Evolutionary conservation across 2,797 vertebrate genomes (phyloP).

Genomic region (Gouania willdenowi): DNA sequence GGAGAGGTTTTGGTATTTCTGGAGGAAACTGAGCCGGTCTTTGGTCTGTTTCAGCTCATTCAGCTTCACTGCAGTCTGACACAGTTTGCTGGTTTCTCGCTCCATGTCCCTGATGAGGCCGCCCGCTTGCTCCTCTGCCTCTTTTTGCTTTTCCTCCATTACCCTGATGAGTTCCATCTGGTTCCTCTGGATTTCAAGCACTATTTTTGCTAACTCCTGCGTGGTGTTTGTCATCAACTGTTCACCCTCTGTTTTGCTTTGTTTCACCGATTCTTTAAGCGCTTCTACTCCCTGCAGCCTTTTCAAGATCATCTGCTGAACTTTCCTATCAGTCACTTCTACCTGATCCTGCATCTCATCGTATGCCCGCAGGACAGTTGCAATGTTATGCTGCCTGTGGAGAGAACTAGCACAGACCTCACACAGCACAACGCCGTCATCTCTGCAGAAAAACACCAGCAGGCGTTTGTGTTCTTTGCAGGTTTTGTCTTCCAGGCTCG

Average conservation of each 20-base stretch:
- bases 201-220: conserved; percentile 15
- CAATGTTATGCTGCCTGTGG: conserved; percentile 1
- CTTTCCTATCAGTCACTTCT: not conserved
- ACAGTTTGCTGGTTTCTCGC: conserved; percentile 32
- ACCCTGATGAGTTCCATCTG: conserved; percentile 4
- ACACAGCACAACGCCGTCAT: conserved; percentile 35
- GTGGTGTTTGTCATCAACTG: not conserved
- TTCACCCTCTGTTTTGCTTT: conserved; percentile 8
- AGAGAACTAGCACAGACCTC: conserved; percentile 6
- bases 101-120: conserved; percentile 9
- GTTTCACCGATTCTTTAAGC: not conserved
- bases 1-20: not conserved
- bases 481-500: conserved; percentile 13
- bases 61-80: not conserved
- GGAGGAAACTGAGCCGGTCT: conserved; percentile 34
- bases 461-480: conserved; percentile 32
- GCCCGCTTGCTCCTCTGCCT: conserved; percentile 14
- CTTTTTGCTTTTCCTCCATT: conserved; percentile 35
- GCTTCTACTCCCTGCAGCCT: conserved; percentile 12
- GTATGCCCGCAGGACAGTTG: conserved; percentile 3
- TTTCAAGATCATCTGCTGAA: conserved; percentile 37
- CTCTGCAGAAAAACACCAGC: conserved; percentile 18
- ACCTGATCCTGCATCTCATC: conserved; percentile 3
- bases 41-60: conserved; percentile 19
- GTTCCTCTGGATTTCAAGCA: conserved; percentile 24